Evolutionary conservation across 2,888 invertebrate genomes (phyloP).

Genomic region (Halictus ligatus): DNA sequence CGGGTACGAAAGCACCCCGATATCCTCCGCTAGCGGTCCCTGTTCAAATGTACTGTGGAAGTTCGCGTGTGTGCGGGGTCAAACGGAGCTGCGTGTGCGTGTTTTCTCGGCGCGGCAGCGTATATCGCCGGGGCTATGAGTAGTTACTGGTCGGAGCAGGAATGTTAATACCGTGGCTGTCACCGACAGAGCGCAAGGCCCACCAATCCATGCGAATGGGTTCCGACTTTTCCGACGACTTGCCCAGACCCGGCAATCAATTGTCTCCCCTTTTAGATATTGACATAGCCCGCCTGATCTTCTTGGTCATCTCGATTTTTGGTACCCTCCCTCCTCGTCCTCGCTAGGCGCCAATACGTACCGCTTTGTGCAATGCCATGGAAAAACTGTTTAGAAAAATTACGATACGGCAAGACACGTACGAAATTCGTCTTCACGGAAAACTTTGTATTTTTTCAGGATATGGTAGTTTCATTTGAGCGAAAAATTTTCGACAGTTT

Average conservation of each 20-base stretch:
- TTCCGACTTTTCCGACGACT: conserved; percentile 67
- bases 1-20: conserved; percentile 73
- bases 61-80: conserved; percentile 16
- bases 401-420: too few relatives aligned
- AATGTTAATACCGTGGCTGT: conserved; percentile 78
- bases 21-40: conserved; percentile 65
- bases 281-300: background rate
- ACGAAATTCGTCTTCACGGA: background rate
- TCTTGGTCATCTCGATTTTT: background rate
- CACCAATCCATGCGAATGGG: conserved; percentile 64
- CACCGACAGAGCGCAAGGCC: conserved; percentile 69
- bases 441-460: too few relatives aligned
- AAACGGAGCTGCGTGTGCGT: conserved; percentile 39
- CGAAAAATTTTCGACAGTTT: background rate
- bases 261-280: conserved; percentile 25
- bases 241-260: conserved; percentile 44
- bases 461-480: background rate
- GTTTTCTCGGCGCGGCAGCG: conserved; percentile 51
- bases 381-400: background rate
- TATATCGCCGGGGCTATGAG: conserved; percentile 65
- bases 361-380: background rate
- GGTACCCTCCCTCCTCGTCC: background rate
- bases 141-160: conserved; percentile 73
- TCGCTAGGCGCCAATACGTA: background rate
- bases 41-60: conserved; percentile 50